A percentile compares a stretch with the other conserved stretches of the same genome.
Conservation (phyloP, 2,888 invertebrate species). For the Pocota personata region DNA sequence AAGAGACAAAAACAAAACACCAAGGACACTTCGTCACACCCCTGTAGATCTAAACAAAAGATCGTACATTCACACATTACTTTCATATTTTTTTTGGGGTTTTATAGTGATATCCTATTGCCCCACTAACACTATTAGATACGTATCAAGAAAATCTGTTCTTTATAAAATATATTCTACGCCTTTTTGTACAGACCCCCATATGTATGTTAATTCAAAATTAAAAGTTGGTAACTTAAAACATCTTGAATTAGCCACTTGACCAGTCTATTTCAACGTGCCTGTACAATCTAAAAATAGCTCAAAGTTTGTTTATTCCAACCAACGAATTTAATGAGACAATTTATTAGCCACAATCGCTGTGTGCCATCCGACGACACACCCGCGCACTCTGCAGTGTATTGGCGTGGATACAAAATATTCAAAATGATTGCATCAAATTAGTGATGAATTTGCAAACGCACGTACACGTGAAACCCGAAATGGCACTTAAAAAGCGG, state of each 20-base stretch:
- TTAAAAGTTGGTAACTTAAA: background rate
- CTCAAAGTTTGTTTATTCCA: background rate
- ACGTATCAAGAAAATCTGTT: background rate
- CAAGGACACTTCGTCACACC: background rate
- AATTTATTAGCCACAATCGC: constrained; percentile 35
- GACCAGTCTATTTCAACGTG: background rate
- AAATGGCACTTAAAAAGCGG: constrained; percentile 61
- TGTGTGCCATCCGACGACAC: background rate
- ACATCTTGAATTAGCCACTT: background rate
- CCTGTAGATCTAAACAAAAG: background rate
- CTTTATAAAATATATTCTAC: background rate
- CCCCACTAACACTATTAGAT: background rate
- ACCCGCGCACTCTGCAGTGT: background rate
- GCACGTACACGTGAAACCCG: constrained; percentile 48
- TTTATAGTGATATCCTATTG: too few relatives aligned
- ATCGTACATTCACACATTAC: background rate
- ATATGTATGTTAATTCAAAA: background rate
- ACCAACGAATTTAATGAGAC: constrained; percentile 42
- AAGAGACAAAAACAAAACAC: background rate
- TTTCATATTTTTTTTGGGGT: too few relatives aligned
- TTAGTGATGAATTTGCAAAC: constrained; percentile 55
- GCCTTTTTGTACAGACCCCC: background rate
- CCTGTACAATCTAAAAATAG: background rate
- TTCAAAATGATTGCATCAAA: constrained; percentile 61
- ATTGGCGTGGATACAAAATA: constrained; percentile 16